phyloP scores from a whole-genome alignment of 2,113 vertebrate species.

The Copsychus sechellarum region DNA sequence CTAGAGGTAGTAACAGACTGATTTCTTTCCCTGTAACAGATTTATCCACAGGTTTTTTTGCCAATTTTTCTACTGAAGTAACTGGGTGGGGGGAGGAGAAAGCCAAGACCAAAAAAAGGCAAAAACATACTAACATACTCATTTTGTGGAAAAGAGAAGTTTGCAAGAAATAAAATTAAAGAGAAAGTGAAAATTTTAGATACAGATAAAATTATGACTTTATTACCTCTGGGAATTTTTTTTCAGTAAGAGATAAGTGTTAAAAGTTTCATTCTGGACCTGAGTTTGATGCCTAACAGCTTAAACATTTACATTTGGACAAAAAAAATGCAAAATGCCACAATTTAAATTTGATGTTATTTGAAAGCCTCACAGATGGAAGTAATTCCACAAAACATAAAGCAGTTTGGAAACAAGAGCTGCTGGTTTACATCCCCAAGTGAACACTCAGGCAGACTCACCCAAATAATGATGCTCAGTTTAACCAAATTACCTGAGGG shows the following conservation, averaged over 20 bases:
- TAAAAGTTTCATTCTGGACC: neutral
- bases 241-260: neutral
- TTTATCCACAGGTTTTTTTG: neutral
- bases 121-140: too few species aligned
- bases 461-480: accelerated
- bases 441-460: neutral
- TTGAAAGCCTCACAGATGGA: conserved; percentile 13
- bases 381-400: neutral
- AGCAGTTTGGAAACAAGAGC: conserved; percentile 13
- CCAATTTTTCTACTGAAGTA: neutral
- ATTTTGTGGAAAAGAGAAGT: neutral
- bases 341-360: neutral
- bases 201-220: neutral
- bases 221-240: neutral
- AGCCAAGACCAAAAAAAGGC: neutral
- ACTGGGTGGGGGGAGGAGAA: accelerated
- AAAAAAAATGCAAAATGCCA: neutral
- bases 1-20: neutral
- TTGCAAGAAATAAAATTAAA: neutral
- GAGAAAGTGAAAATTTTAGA: neutral
- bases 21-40: neutral
- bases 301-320: neutral
- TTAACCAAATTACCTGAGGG: neutral
- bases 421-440: neutral
- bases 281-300: neutral